phyloP scores from a whole-genome alignment of 1,140 invertebrate species.

The Drosophila nasuta region DNA sequence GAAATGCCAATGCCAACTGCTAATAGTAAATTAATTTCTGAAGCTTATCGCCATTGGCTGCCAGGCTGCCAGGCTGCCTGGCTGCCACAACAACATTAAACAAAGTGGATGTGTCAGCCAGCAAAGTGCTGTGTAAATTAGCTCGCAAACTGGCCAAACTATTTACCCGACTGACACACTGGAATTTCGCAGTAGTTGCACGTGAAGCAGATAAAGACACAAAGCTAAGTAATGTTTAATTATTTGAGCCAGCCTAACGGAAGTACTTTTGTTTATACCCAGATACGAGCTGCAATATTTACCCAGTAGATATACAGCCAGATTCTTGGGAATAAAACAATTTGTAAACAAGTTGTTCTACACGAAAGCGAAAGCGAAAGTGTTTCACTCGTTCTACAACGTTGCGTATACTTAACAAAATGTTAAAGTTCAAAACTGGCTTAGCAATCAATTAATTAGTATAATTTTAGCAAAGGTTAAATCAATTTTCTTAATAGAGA shows the following conservation, averaged over 20 bases:
- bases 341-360: not conserved
- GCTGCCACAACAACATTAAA: constrained; percentile 45
- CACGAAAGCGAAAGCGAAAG: constrained; percentile 19
- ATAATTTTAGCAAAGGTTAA: constrained; percentile 1
- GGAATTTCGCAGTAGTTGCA: constrained; percentile 69
- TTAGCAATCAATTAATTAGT: constrained; percentile 23
- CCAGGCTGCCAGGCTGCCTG: constrained; percentile 33
- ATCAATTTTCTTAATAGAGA: not conserved
- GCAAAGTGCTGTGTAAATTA: constrained; percentile 82
- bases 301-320: not conserved
- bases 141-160: constrained; percentile 55
- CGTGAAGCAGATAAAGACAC: constrained; percentile 48
- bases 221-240: constrained; percentile 48
- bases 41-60: constrained; percentile 64
- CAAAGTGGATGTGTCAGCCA: constrained; percentile 73
- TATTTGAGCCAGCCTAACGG: constrained; percentile 54
- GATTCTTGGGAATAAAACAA: constrained; percentile 2
- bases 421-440: constrained; percentile 18
- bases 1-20: constrained; percentile 58
- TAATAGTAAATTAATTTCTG: constrained; percentile 81
- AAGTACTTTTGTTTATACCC: constrained; percentile 46
- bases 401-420: constrained; percentile 23
- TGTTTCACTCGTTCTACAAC: not conserved
- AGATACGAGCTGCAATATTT: constrained; percentile 47
- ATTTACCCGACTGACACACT: constrained; percentile 52